These are phyloP conservation scores for Coenonympha glycerion DNA, from an alignment of 2,888 invertebrate species.

Conservation along the genomic window DNA sequence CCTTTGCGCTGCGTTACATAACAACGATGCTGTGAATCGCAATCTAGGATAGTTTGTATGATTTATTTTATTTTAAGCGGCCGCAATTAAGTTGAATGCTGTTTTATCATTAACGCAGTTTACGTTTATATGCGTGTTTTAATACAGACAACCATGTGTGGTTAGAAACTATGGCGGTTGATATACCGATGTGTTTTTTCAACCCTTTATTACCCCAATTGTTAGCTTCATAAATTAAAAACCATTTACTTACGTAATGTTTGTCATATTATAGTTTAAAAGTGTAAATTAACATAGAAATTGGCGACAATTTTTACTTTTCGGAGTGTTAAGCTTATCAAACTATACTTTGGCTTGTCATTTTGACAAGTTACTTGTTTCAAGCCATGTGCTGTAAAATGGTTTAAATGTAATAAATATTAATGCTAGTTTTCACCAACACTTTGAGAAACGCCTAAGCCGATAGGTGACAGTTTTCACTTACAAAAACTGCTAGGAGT, in stretches of 20 bases:
- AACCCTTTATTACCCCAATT: neutral
- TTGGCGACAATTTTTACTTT: no score
- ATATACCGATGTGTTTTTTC: neutral
- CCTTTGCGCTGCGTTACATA: conserved; percentile 9
- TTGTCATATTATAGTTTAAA: neutral
- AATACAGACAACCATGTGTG: neutral
- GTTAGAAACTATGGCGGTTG: neutral
- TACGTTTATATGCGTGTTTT: neutral
- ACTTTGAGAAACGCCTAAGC: no score
- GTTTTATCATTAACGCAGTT: conserved; percentile 9
- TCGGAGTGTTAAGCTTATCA: no score
- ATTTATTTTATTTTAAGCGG: conserved; percentile 18
- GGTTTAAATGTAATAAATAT: no score
- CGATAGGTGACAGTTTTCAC: no score
- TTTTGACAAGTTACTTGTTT: no score
- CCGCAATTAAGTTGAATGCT: conserved; percentile 12
- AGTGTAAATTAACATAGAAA: no score
- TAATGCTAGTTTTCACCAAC: no score
- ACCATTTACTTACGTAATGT: neutral
- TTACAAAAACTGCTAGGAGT: no score
- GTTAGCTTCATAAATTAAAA: neutral
- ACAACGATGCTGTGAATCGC: conserved; percentile 10
- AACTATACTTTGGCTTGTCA: no score
- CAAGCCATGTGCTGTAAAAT: no score
- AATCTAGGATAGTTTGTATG: conserved; percentile 15